Percentiles rank a stretch among this genome's conserved stretches.
phyloP scores from a whole-genome alignment of 2,888 invertebrate genomes.

The Rhamnusium bicolor region DNA sequence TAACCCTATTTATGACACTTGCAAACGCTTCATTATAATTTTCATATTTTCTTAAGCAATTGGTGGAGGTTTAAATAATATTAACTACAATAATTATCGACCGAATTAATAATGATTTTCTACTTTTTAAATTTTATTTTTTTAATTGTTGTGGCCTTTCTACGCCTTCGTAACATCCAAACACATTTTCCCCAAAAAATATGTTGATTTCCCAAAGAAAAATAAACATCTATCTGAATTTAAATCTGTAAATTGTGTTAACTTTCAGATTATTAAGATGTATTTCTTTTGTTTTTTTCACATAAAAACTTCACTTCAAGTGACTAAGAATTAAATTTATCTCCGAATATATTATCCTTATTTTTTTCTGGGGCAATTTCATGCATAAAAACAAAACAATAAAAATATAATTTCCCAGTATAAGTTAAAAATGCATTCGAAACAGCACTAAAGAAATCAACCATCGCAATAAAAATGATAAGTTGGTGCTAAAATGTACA shows the following conservation, averaged over 20 bases:
- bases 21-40: too few relatives aligned
- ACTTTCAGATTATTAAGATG: background rate
- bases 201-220: too few relatives aligned
- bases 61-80: too few relatives aligned
- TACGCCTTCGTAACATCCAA: too few relatives aligned
- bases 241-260: background rate
- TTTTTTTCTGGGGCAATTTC: conserved; percentile 1
- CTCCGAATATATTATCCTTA: conserved; percentile 2
- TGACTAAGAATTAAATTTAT: conserved; percentile 3
- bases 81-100: too few relatives aligned
- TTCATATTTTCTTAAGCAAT: too few relatives aligned
- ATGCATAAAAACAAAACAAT: conserved; percentile 4
- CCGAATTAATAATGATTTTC: too few relatives aligned
- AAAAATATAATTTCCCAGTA: conserved; percentile 5
- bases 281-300: background rate
- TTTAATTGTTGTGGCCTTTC: too few relatives aligned
- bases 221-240: background rate
- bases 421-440: conserved; percentile 10
- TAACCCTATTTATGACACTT: too few relatives aligned
- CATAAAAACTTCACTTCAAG: conserved; percentile 4
- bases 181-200: too few relatives aligned
- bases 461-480: conserved; percentile 17
- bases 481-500: conserved; percentile 5
- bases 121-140: too few relatives aligned
- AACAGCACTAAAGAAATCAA: background rate